Evolutionary conservation across 1,140 invertebrate genomes (phyloP).

Genomic region (Vanessa tameamea): DNA sequence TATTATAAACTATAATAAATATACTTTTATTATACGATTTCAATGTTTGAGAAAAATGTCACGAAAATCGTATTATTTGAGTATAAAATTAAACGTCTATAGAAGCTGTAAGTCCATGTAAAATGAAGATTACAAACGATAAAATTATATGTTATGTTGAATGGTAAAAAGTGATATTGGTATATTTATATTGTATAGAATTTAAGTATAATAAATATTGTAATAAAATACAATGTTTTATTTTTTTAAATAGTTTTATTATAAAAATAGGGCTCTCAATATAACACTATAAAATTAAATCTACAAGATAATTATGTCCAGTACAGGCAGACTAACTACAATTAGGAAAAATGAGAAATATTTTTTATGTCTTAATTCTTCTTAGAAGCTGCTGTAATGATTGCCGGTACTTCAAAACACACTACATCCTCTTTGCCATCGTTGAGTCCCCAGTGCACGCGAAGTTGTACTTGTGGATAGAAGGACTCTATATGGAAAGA

Average conservation of each 20-base stretch:
- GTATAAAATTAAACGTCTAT: no score
- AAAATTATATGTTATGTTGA: no score
- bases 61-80: no score
- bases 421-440: slow-evolving; percentile 72
- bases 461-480: slow-evolving; percentile 64
- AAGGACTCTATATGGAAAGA: slow-evolving; percentile 45
- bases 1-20: no score
- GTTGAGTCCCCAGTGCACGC: slow-evolving; percentile 83
- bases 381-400: slow-evolving; percentile 64
- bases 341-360: background rate
- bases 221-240: background rate
- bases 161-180: background rate
- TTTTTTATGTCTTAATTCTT: slow-evolving; percentile 5
- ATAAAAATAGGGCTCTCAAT: background rate
- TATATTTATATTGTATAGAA: background rate
- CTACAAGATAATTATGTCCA: background rate
- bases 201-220: background rate
- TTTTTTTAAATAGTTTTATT: background rate
- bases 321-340: background rate
- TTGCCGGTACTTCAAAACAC: slow-evolving; percentile 85
- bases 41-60: no score
- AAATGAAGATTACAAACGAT: no score
- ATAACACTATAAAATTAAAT: background rate
- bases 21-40: no score
- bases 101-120: no score